phyloP scores from a whole-genome alignment of 1,140 invertebrate species.

The Oppia nitens region DNA sequence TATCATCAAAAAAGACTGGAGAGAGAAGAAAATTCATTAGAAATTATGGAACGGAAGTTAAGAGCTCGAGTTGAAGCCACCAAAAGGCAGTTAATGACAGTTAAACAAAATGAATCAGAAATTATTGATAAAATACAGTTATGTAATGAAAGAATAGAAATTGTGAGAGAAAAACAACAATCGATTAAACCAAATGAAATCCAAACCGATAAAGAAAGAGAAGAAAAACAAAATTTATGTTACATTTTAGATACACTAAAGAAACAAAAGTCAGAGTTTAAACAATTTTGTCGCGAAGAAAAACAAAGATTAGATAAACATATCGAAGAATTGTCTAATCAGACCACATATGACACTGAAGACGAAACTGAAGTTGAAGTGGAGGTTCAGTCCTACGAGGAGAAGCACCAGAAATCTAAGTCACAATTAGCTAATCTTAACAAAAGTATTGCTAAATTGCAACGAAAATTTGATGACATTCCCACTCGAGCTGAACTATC shows the following conservation, averaged over 20 bases:
- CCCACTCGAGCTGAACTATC: conserved; percentile 76
- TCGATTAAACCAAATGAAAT: conserved; percentile 11
- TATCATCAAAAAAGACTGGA: conserved; percentile 12
- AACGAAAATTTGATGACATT: conserved; percentile 67
- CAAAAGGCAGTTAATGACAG: neutral
- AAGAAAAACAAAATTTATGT: conserved; percentile 15
- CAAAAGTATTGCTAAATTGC: conserved; percentile 43
- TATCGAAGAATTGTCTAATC: conserved; percentile 9
- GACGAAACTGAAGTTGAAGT: conserved; percentile 20
- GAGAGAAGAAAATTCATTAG: neutral
- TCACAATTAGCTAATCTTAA: conserved; percentile 19
- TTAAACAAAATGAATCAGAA: neutral
- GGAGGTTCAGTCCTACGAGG: conserved; percentile 21
- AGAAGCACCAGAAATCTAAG: conserved; percentile 9
- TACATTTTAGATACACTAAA: conserved; percentile 17
- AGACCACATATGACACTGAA: conserved; percentile 20
- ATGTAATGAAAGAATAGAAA: conserved; percentile 14
- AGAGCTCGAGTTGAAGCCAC: neutral
- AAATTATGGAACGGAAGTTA: neutral
- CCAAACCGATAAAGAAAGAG: conserved; percentile 1
- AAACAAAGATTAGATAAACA: conserved; percentile 13
- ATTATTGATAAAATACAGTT: conserved; percentile 13
- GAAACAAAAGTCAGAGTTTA: conserved; percentile 19
- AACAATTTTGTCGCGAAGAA: conserved; percentile 16
- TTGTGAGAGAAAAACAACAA: conserved; percentile 10